These are phyloP conservation scores for Carcinoscorpius rotundicauda DNA, from an alignment of 1,140 invertebrate species.

Conservation along the genomic window DNA sequence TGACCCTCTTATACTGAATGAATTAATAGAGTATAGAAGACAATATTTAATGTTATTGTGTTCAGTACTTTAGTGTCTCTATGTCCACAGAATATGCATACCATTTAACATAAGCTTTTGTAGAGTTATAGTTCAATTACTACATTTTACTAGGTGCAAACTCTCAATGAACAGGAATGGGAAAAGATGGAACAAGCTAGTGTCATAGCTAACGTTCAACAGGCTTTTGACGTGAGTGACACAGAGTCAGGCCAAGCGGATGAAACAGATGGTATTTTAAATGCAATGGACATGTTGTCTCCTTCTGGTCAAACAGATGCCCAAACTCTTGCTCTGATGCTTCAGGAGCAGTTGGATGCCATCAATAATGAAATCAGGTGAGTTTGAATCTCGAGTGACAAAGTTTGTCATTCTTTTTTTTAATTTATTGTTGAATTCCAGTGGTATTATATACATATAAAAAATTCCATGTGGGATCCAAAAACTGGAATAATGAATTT, in stretches of 20 bases:
- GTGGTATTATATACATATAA: too few species aligned
- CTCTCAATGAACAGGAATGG: slow-evolving; percentile 62
- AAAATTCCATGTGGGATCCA: too few species aligned
- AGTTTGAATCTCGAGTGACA: background rate
- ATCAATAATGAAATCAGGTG: slow-evolving; percentile 97
- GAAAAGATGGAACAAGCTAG: slow-evolving; percentile 89
- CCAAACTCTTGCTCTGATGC: slow-evolving; percentile 92
- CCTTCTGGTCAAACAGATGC: slow-evolving; percentile 60
- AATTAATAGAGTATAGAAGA: too few species aligned
- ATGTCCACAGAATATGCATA: too few species aligned
- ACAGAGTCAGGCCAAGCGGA: slow-evolving; percentile 58
- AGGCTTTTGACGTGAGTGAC: slow-evolving; percentile 71
- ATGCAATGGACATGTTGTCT: slow-evolving; percentile 48
- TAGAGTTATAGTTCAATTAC: too few species aligned
- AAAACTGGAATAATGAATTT: too few species aligned
- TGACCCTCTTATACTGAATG: too few species aligned
- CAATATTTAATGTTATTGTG: too few species aligned
- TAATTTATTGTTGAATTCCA: background rate
- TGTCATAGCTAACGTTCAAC: slow-evolving; percentile 81
- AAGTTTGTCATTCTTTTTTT: slow-evolving; percentile 4
- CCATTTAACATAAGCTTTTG: too few species aligned
- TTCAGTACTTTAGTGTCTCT: too few species aligned
- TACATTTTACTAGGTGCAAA: slow-evolving; percentile 33
- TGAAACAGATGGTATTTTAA: slow-evolving; percentile 50
- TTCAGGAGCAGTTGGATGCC: slow-evolving; percentile 97